A percentile compares a stretch with the other conserved stretches of the same genome.
These are phyloP conservation scores for Ectemnius cavifrons DNA, from an alignment of 2,888 invertebrate species.

Conservation along the genomic window DNA sequence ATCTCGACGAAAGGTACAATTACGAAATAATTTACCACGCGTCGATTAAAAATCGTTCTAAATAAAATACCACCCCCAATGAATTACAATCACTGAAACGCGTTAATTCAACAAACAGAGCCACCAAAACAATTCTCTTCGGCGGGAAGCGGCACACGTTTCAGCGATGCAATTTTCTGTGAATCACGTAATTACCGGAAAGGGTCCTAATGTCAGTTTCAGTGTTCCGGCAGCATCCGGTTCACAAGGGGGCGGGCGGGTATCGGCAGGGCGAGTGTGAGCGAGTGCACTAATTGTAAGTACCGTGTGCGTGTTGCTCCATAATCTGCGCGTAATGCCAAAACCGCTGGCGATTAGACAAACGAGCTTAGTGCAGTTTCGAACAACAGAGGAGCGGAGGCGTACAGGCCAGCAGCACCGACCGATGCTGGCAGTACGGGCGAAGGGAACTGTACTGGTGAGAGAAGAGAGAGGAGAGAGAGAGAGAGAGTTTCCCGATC, in stretches of 20 bases:
- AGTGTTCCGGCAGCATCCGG: neutral
- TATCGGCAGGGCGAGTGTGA: neutral
- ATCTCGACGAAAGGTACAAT: too few species aligned
- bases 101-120: too few species aligned
- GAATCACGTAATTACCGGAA: neutral
- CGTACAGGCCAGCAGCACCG: too few species aligned
- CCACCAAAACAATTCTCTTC: too few species aligned
- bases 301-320: constrained; percentile 27
- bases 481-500: constrained; percentile 14
- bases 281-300: constrained; percentile 16
- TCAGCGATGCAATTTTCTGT: neutral
- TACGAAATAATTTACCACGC: too few species aligned
- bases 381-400: constrained; percentile 15
- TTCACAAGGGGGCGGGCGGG: neutral
- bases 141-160: too few species aligned
- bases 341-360: constrained; percentile 42
- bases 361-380: constrained; percentile 32
- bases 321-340: constrained; percentile 45
- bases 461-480: too few species aligned
- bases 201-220: constrained; percentile 2
- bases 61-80: too few species aligned
- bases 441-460: too few species aligned
- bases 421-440: too few species aligned
- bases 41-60: too few species aligned
- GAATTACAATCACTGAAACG: too few species aligned